These are phyloP conservation scores for Sycophila sp. DNA, from an alignment of 1,140 invertebrate species.

Conservation along the genomic window DNA sequence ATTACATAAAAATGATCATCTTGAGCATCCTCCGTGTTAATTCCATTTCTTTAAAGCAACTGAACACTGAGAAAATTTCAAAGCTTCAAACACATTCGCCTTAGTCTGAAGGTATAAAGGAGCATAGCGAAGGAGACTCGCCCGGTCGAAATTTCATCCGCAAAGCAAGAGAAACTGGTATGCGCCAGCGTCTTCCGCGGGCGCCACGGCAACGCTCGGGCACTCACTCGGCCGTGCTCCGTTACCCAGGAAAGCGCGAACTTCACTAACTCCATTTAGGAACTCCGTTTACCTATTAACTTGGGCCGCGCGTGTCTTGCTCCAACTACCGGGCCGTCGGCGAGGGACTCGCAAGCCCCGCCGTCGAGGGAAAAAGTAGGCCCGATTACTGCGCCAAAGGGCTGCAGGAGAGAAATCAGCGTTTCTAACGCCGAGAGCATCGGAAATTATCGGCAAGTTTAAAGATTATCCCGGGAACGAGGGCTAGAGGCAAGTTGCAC, in stretches of 20 bases:
- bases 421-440: no score
- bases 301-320: constrained; percentile 18
- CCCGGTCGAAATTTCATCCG: constrained; percentile 11
- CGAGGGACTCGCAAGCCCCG: not conserved
- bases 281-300: constrained; percentile 35
- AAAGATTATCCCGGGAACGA: no score
- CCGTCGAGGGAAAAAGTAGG: no score
- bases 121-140: no score
- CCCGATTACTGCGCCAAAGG: no score
- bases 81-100: no score
- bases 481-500: no score
- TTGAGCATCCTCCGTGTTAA: not conserved
- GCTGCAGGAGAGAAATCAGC: no score
- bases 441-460: no score
- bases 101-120: no score
- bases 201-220: not conserved
- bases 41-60: not conserved
- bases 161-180: not conserved
- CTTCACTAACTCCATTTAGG: constrained; percentile 30
- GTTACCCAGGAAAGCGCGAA: no score
- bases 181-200: not conserved
- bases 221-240: not conserved
- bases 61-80: no score
- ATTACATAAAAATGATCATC: not conserved
- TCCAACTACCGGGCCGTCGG: not conserved